Evolutionary conservation across 2,888 invertebrate species (phyloP).

Genomic region (Agrenia bidenticulata): DNA sequence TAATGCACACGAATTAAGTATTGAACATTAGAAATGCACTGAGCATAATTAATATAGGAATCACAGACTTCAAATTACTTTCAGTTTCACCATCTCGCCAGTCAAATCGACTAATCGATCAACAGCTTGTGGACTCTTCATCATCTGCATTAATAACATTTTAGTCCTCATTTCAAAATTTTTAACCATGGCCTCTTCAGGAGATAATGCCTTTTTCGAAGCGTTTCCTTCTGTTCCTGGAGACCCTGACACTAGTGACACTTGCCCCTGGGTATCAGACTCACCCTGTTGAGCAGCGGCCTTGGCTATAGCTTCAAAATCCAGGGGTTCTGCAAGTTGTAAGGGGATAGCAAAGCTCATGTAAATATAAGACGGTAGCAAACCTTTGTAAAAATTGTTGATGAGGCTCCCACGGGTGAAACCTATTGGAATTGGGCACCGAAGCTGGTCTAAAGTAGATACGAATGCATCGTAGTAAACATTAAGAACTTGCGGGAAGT

Average conservation of each 20-base stretch:
- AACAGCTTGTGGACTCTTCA: conserved; percentile 28
- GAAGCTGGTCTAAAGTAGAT: conserved; percentile 26
- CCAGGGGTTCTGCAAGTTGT: conserved; percentile 36
- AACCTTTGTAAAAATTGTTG: conserved; percentile 30
- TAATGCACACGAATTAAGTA: no score
- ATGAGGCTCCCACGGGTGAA: conserved; percentile 37
- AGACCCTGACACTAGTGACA: no score
- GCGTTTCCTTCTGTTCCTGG: conserved; percentile 1
- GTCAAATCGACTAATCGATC: conserved; percentile 27
- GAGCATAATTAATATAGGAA: no score
- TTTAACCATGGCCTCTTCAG: conserved; percentile 5
- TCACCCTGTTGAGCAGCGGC: neutral
- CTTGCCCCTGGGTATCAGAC: neutral
- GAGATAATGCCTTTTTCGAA: neutral
- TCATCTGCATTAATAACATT: conserved; percentile 16
- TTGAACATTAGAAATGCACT: no score
- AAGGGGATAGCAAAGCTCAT: conserved; percentile 48
- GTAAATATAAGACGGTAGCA: conserved; percentile 29
- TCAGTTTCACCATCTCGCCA: conserved; percentile 26
- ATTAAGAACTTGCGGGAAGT: conserved; percentile 33
- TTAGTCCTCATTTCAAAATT: neutral
- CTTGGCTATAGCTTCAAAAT: neutral
- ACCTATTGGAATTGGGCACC: conserved; percentile 29
- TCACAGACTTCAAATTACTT: no score
- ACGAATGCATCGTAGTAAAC: conserved; percentile 39